Conservation (phyloP, 2,888 invertebrate genomes). For the Ditula angustiorana region DNA sequence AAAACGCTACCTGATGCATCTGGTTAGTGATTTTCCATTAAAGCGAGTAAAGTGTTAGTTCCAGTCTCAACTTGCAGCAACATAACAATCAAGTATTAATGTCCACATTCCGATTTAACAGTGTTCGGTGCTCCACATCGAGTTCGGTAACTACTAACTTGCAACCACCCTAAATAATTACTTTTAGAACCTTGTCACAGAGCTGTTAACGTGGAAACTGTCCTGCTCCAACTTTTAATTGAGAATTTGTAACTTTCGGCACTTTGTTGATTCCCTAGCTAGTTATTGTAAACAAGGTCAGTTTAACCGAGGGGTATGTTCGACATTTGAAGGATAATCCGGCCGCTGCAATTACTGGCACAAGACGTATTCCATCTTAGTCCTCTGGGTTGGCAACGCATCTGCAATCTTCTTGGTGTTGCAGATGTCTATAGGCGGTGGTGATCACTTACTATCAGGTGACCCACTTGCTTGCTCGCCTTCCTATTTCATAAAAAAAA, state of each 20-base stretch:
- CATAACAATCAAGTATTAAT: neutral
- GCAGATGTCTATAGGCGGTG: no score
- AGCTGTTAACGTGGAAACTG: constrained; percentile 2
- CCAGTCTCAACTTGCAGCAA: neutral
- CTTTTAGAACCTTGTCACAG: neutral
- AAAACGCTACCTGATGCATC: no score
- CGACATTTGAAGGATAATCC: neutral
- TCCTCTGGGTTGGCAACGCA: no score
- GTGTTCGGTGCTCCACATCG: neutral
- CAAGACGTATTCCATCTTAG: no score
- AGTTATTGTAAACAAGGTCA: neutral
- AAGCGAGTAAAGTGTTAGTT: no score
- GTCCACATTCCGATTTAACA: constrained; percentile 1
- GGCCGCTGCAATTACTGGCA: no score
- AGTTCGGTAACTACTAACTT: neutral
- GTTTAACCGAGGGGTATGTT: neutral
- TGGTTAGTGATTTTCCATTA: no score
- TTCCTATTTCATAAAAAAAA: no score
- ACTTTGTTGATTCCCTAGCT: neutral
- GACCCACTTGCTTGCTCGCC: no score
- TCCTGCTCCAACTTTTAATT: constrained; percentile 25
- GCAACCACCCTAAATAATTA: constrained; percentile 15
- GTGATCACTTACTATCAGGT: no score
- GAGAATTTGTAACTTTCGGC: constrained; percentile 21
- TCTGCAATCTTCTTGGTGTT: no score